Evolutionary conservation across 1,140 invertebrate genomes (phyloP), one percentile per base, ranked within the genome.

Genomic region (Tenebrio molitor): DNA sequence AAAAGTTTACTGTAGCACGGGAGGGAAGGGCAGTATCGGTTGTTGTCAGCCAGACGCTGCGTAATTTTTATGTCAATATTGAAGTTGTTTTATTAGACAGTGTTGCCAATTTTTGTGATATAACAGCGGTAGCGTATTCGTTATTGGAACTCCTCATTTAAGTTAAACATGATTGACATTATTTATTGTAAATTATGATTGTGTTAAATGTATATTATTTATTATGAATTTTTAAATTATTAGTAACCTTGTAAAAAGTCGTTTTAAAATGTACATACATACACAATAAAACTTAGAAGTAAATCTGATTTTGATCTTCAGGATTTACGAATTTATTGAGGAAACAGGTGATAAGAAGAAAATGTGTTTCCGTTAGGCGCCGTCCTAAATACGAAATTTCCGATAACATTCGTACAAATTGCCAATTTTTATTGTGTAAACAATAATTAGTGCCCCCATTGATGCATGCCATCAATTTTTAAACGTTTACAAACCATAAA

Each of bases 131-230:
- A 72, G 74, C 66, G 69, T 69, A 77, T 69, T 16, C 33, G 53
- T 74, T 70, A 73, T 74, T 68, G 75, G 44, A 64, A 65, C 65
- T 71, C 39, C 63, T 44, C 41, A 65, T 36, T 46, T 73, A 76
- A 75, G 69, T 69, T 71, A 65, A 73, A 66, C 68, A 75, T 73
- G 67, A 71, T 50, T 75, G 75, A 77, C 74, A 79, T 79, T 78
- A 79, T 78, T 79, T 79, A 79, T 79, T 79, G 75, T 79, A 79
- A 79, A 79, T 79, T 79, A 78, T 78, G 77, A 23, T 46, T 68
- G 25, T 72, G 62, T 65, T 75, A 65, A 46, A 79, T 19, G 36
- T 50, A 58, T 64, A 62, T 65, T 69, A 69, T 74, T 74, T 71
- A 67, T 66, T 74, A 66, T 41, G 16, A 7, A 65, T 44, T 71